phyloP scores from a whole-genome alignment of 2,797 vertebrate genomes.

The Momotus momota region DNA sequence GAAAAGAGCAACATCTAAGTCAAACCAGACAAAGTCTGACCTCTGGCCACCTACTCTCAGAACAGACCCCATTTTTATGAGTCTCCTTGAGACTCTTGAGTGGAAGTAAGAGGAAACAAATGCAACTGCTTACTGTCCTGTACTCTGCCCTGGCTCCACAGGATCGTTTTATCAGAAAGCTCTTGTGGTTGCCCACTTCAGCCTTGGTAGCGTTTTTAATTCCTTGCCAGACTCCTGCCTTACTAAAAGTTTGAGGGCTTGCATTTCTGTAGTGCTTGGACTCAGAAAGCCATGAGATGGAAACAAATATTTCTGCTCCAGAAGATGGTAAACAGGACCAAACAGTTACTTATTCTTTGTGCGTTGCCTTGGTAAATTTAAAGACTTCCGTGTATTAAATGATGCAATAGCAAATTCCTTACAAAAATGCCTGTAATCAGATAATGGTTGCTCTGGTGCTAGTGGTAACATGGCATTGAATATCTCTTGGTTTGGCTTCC shows the following conservation, averaged over 20 bases:
- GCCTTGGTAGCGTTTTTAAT: not conserved
- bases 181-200: not conserved
- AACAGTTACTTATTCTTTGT: constrained; percentile 29
- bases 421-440: constrained; percentile 50
- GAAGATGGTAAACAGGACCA: not conserved
- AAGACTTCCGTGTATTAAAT: constrained; percentile 12
- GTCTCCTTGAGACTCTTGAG: not conserved
- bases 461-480: constrained; percentile 25
- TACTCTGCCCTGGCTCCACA: not conserved
- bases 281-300: not conserved
- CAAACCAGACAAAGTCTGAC: not conserved
- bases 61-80: not conserved
- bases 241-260: not conserved
- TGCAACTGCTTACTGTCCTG: not conserved
- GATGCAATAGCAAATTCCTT: constrained; percentile 60
- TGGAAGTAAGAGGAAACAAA: not conserved
- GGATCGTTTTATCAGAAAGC: not conserved
- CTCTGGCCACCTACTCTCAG: not conserved
- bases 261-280: not conserved
- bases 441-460: constrained; percentile 51
- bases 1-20: not conserved
- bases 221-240: not conserved
- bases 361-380: constrained; percentile 31
- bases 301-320: constrained; percentile 7
- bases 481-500: constrained; percentile 57